Conservation (phyloP, 2,888 invertebrate species). For the Ceriagrion tenellum region DNA sequence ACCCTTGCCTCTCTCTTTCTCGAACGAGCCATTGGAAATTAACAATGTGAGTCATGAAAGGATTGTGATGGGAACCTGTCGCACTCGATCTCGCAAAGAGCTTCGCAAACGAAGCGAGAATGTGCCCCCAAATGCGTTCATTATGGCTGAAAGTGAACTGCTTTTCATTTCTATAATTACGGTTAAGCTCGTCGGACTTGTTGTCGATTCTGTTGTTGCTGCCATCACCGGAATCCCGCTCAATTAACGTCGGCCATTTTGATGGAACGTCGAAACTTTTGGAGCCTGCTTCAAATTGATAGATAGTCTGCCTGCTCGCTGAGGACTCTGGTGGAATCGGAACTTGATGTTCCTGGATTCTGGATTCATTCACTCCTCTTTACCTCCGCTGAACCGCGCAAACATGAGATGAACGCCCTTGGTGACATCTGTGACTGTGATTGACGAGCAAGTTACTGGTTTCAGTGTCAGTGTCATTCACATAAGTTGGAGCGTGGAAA, state of each 20-base stretch:
- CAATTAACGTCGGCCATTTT: conserved; percentile 24
- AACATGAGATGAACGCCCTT: neutral
- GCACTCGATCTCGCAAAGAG: neutral
- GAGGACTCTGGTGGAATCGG: neutral
- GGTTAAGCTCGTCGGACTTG: neutral
- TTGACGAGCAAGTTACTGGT: neutral
- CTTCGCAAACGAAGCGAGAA: neutral
- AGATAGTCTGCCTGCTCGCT: neutral
- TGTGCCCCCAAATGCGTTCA: conserved; percentile 17
- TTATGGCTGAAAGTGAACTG: neutral
- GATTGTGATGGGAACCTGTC: conserved; percentile 44
- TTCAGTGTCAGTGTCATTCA: neutral
- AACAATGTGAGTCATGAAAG: neutral
- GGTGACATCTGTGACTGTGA: neutral
- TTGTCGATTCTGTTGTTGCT: neutral
- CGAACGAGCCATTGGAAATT: neutral
- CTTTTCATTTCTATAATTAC: neutral
- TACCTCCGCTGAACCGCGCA: neutral
- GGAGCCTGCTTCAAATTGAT: conserved; percentile 44
- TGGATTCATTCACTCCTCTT: neutral
- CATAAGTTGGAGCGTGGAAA: neutral
- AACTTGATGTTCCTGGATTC: neutral
- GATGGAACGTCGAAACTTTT: conserved; percentile 28
- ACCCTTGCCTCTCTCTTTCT: neutral
- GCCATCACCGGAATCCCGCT: neutral